Base-by-base conservation (phyloP, 2,113 vertebrate genomes). In the Chaetodon trifascialis region DNA sequence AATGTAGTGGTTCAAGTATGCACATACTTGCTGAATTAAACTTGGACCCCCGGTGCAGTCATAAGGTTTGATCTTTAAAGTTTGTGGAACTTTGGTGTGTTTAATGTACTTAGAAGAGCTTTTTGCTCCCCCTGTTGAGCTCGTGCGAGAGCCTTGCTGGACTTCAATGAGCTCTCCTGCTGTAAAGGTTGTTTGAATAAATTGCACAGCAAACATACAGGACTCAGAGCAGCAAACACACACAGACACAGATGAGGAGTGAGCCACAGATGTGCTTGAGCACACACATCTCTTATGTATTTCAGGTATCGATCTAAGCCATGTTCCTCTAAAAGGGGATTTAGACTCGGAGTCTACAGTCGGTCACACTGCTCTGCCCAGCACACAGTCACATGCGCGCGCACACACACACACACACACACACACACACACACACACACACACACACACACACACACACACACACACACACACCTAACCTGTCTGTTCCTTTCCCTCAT, bases 241-340 rank as follows among this genome's bases (percentile, higher is more conserved):
- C 21, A 68, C 55, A 69, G 44, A 38, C 59, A 47, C 42, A 73
- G 38, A 55, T 51, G 46, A 82, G 73, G 25, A 36, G 46, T 56
- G 76, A 86, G 30, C 25, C 81, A 51, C 70, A 76, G 81, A 76
- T 76, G 71, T 78, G 82, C 84, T 76, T 79, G 40, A 68, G 73
- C 76, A 66, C 76, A 81, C 78, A 80, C 84, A 80, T 76, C 80
- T 85, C 51, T 68, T 63, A 21, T 64, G 42, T 69, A 73, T 80
- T 73, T 80, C 68, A 23, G 79, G 42, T 80, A 86, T 89, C 52
- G 63, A 73, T 89, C 80, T 65, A 66, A 86, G 72, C 83, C 87
- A 44, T 80, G 87, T 88, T 83, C 88, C 89, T 88, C 89, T 78
- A 34, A 77, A 71, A 59, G 72, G 58, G 86, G 91, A 89, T 91